phyloP scores from a whole-genome alignment of 2,113 vertebrate species.

The Anoura caudifer region DNA sequence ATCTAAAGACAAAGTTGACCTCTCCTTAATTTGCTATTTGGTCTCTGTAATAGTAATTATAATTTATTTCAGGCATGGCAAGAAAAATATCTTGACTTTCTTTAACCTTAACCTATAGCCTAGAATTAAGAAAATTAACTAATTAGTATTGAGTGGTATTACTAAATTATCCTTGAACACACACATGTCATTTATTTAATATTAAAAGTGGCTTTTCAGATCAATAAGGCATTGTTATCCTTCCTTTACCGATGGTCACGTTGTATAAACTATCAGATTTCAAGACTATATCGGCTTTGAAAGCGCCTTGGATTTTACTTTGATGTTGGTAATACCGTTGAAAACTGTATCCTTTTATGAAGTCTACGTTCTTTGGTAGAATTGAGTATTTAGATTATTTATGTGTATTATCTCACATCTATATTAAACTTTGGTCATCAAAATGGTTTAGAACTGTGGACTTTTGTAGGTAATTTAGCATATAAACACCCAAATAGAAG shows the following conservation, averaged over 20 bases:
- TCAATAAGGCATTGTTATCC: background rate
- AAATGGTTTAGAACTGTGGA: background rate
- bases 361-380: background rate
- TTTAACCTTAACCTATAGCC: background rate
- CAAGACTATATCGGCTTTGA: background rate
- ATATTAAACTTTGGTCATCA: background rate
- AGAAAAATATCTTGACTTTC: background rate
- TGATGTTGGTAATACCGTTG: background rate
- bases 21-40: background rate
- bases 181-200: background rate
- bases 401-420: background rate
- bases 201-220: conserved; percentile 20
- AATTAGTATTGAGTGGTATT: background rate
- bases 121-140: conserved; percentile 29
- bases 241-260: background rate
- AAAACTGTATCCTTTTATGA: background rate
- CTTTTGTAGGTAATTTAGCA: background rate
- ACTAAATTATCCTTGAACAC: background rate
- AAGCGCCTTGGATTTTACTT: background rate
- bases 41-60: background rate
- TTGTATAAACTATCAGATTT: background rate
- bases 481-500: background rate
- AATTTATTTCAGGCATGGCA: background rate
- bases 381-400: background rate
- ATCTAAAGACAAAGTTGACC: background rate